Percentiles rank a stretch among this genome's conserved stretches.
Conservation (phyloP, 92 coral and sea anemone species). For the Umimayanthus kanabou region DNA sequence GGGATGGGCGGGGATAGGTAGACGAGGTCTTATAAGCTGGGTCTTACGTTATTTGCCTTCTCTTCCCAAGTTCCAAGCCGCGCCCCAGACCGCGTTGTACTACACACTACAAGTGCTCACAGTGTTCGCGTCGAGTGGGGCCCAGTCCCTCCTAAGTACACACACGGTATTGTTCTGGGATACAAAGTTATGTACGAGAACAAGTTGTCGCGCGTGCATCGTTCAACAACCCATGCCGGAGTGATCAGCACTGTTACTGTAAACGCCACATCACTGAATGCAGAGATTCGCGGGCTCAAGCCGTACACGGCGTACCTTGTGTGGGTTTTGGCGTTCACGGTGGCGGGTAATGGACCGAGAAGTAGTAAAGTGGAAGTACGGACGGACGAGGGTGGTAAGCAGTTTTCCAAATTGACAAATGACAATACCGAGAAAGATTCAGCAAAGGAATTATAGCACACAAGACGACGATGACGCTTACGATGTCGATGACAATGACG, state of each 20-base stretch:
- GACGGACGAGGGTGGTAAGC: slow-evolving; percentile 90
- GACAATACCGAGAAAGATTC: too few relatives aligned
- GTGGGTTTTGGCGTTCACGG: slow-evolving; percentile 72
- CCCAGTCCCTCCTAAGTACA: slow-evolving; percentile 41
- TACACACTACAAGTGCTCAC: slow-evolving; percentile 3
- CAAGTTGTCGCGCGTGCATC: slow-evolving; percentile 16
- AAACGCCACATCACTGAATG: slow-evolving; percentile 53
- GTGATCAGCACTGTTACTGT: slow-evolving; percentile 61
- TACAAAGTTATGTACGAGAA: slow-evolving; percentile 44
- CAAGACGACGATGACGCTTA: background rate
- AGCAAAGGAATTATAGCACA: background rate
- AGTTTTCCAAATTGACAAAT: background rate
- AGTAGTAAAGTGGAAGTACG: slow-evolving; percentile 66
- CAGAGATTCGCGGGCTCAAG: slow-evolving; percentile 72
- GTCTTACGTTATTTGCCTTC: background rate
- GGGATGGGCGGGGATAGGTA: too few relatives aligned
- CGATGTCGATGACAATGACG: background rate
- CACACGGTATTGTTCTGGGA: slow-evolving; percentile 56
- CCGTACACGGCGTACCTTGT: slow-evolving; percentile 69
- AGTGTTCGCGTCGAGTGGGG: slow-evolving; percentile 45
- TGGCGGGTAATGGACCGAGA: slow-evolving; percentile 71
- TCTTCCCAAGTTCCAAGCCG: slow-evolving; percentile 46
- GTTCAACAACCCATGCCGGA: slow-evolving; percentile 44
- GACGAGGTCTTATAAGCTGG: background rate
- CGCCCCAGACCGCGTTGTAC: slow-evolving; percentile 43